These are phyloP conservation scores for Malurus cyaneus DNA, from an alignment of 2,113 vertebrate genomes.

Conservation along the genomic window DNA sequence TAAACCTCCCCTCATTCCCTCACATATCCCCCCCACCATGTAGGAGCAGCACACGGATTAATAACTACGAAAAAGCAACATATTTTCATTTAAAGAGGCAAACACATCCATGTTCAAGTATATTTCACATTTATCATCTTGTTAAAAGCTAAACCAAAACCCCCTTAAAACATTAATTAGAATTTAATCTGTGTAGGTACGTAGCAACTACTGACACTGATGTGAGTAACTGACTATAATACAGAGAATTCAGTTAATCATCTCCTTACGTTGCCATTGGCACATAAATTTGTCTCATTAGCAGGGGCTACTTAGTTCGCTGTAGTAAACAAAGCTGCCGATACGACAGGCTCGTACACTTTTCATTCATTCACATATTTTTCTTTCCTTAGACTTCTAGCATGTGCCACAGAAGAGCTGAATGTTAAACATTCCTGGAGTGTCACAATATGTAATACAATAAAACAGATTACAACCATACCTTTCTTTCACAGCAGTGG, in stretches of 20 bases:
- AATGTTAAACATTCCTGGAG: conserved; percentile 76
- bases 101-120: not conserved
- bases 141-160: not conserved
- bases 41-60: not conserved
- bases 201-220: conserved; percentile 37
- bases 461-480: conserved; percentile 88
- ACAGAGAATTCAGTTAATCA: conserved; percentile 54
- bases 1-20: not conserved
- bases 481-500: conserved; percentile 90
- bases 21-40: fast-evolving
- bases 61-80: not conserved
- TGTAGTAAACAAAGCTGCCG: conserved; percentile 74
- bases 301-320: conserved; percentile 62
- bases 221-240: conserved; percentile 34
- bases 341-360: conserved; percentile 28
- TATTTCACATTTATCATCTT: not conserved
- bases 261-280: conserved; percentile 56
- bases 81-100: conserved; percentile 50
- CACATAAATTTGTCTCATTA: conserved; percentile 68
- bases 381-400: conserved; percentile 58
- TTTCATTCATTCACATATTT: conserved; percentile 71
- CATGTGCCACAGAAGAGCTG: conserved; percentile 57
- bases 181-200: conserved; percentile 46
- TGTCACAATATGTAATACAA: conserved; percentile 81
- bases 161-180: not conserved